Conservation (phyloP, 2,797 vertebrate species). For the Alouatta caraya region DNA sequence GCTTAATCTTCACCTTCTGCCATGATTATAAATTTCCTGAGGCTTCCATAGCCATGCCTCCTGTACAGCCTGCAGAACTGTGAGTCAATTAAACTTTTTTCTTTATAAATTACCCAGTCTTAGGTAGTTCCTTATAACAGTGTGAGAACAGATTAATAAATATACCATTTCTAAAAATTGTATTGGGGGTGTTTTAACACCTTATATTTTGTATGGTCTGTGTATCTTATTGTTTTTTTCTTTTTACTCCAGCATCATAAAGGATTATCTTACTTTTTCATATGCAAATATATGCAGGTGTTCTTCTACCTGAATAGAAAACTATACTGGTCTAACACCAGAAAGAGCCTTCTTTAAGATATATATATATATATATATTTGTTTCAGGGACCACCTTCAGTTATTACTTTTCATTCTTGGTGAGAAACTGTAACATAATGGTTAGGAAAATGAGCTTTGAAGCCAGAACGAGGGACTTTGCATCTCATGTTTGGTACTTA, state of each 20-base stretch:
- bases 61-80: neutral
- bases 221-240: neutral
- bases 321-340: neutral
- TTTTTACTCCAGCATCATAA: neutral
- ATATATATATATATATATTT: neutral
- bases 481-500: neutral
- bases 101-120: neutral
- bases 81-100: neutral
- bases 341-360: neutral
- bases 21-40: neutral
- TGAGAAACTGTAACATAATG: neutral
- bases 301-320: neutral
- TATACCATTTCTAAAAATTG: slow-evolving; percentile 3
- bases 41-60: neutral
- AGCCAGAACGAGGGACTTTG: neutral
- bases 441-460: neutral
- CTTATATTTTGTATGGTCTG: neutral
- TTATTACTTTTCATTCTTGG: neutral
- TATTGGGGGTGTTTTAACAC: neutral
- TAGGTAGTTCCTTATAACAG: neutral
- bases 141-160: neutral
- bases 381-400: neutral
- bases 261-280: neutral
- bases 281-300: neutral
- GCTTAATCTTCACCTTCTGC: too few species aligned